Base-by-base conservation (phyloP, 2,797 vertebrate genomes). In the Cephalopachus bancanus region DNA sequence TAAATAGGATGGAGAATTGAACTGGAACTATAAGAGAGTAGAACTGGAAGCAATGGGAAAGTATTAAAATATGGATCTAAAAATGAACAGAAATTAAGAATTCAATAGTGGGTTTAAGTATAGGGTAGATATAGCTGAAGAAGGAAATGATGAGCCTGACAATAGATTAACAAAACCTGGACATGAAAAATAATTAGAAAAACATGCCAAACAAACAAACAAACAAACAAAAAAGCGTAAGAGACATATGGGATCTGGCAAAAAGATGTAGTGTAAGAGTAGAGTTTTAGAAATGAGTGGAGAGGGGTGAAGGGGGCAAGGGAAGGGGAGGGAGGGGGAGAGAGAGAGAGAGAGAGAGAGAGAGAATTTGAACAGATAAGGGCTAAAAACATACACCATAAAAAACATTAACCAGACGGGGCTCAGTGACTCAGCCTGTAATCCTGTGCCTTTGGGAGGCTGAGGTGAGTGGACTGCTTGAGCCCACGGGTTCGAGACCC, bases 61-160 rank as follows among this genome's bases (percentile, higher is more conserved):
- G 12, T 71, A 28, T 76, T 64, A 75, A 95, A n/a, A 59, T n/a
- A 20, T 59, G 9, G 14, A 30, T 83, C n/a, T 88, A 64, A 78
- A 91, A 59, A 51, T 57, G 24, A 91, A 76, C 19, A 33, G 28
- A 89, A 87, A 83, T 64, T 71, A 81, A 80, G 24, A 88, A 71
- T 4, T 37, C 33, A 59, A 8, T 3, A 86, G 9, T 83, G 33
- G 10, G 5, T 62, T 88, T 88, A 86, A 51, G 17, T 57, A 33
- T 16, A 72, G 14, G 24, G 78, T 55, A 37, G 49, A 88, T 72
- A 33, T 4, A 65, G 22, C 37, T 62, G 16, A 30, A 92, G 62
- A 96, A 33, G 86, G 71, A 83, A 78, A 67, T 44, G n/a, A 14
- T 74, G 37, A 91, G 78, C 17, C 78, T 53, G 55, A 71, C 83